These are phyloP conservation scores for Drosophila kohkoa DNA, from an alignment of 1,140 invertebrate species.

Conservation along the genomic window DNA sequence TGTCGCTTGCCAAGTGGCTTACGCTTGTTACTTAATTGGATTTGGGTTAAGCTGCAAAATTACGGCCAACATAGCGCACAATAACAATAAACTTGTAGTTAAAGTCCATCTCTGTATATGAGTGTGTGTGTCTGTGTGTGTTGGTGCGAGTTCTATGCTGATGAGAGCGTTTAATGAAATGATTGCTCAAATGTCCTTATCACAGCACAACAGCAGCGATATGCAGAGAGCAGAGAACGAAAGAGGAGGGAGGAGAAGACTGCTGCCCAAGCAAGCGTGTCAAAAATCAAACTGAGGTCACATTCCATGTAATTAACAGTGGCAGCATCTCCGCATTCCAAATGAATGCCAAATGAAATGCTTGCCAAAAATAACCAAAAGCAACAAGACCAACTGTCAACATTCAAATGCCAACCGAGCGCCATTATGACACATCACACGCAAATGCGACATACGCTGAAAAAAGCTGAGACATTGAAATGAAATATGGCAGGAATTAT, in stretches of 20 bases:
- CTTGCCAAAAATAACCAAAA: slow-evolving; percentile 23
- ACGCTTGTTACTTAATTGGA: slow-evolving; percentile 83
- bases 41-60: slow-evolving; percentile 80
- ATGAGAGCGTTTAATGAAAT: slow-evolving; percentile 61
- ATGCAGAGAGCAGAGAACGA: slow-evolving; percentile 1
- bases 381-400: slow-evolving; percentile 33
- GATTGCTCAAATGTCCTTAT: slow-evolving; percentile 71
- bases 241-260: not conserved
- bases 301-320: slow-evolving; percentile 73
- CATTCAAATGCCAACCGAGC: slow-evolving; percentile 37
- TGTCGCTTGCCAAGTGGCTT: slow-evolving; percentile 80
- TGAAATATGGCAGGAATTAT: not conserved
- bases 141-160: slow-evolving; percentile 25
- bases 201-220: slow-evolving; percentile 27
- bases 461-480: slow-evolving; percentile 6
- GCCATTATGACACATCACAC: slow-evolving; percentile 40
- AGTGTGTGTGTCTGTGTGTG: slow-evolving; percentile 21
- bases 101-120: slow-evolving; percentile 34
- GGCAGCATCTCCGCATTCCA: slow-evolving; percentile 41
- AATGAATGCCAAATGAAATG: slow-evolving; percentile 56
- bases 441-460: slow-evolving; percentile 29
- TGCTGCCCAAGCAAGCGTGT: slow-evolving; percentile 50
- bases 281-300: slow-evolving; percentile 60
- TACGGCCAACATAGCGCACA: slow-evolving; percentile 75
- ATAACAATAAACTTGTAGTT: slow-evolving; percentile 79